Evolutionary conservation across 2,888 invertebrate species (phyloP).

Genomic region (Agrotis clavis): DNA sequence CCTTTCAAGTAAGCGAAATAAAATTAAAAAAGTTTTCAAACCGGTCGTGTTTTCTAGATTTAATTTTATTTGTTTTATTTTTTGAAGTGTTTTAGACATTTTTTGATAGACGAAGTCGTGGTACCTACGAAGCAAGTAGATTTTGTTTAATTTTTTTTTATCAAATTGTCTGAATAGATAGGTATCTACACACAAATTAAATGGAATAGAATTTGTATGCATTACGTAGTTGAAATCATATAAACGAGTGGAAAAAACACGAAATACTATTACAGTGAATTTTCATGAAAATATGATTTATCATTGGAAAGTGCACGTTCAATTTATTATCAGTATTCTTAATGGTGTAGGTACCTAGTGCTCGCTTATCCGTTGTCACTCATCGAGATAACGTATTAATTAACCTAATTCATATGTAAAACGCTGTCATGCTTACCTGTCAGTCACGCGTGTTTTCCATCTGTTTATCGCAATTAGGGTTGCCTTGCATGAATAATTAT

Average conservation of each 20-base stretch:
- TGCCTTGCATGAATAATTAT: constrained; percentile 47
- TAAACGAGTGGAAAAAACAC: neutral
- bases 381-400: constrained; percentile 54
- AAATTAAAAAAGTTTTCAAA: constrained; percentile 30
- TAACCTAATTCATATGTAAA: constrained; percentile 64
- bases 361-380: constrained; percentile 41
- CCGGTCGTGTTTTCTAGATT: constrained; percentile 8
- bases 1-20: constrained; percentile 13
- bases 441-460: constrained; percentile 56
- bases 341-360: neutral
- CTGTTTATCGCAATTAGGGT: constrained; percentile 44
- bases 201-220: neutral
- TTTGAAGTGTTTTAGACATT: neutral
- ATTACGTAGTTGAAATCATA: neutral
- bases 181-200: too few species aligned
- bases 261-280: neutral
- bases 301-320: neutral
- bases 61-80: neutral
- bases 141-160: neutral
- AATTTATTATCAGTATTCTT: constrained; percentile 4
- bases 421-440: constrained; percentile 54
- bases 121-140: neutral
- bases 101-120: neutral
- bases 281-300: neutral
- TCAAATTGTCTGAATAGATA: neutral